phyloP scores from a whole-genome alignment of 2,888 invertebrate genomes.

The Tenthredo amoena region DNA sequence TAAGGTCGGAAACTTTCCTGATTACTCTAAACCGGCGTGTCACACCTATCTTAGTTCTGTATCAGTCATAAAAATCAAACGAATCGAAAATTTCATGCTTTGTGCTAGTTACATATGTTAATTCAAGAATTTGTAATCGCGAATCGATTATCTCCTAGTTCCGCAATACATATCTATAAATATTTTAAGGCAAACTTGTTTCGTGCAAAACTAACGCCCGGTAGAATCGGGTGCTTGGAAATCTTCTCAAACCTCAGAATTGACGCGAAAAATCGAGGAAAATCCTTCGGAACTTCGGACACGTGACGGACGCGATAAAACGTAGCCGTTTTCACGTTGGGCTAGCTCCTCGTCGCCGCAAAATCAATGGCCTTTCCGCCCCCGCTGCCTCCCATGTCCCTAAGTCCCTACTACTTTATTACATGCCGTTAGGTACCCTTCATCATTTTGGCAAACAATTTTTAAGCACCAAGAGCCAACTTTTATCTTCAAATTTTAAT shows the following conservation, averaged over 20 bases:
- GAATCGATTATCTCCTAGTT: background rate
- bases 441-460: conserved; percentile 14
- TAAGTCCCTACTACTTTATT: background rate
- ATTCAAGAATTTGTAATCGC: background rate
- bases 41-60: background rate
- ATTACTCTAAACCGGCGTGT: background rate
- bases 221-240: conserved; percentile 7
- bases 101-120: background rate
- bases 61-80: background rate
- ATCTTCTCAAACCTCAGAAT: background rate
- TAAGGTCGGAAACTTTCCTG: background rate
- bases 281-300: conserved; percentile 1
- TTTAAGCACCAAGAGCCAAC: background rate
- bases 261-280: background rate
- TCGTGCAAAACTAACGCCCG: background rate
- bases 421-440: background rate
- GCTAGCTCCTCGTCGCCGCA: conserved; percentile 20
- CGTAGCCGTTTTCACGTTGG: background rate
- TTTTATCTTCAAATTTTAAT: background rate
- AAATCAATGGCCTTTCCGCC: conserved; percentile 35
- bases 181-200: background rate
- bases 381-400: background rate
- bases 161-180: too few relatives aligned
- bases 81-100: background rate
- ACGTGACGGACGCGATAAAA: conserved; percentile 16